These are phyloP conservation scores for Autographa gamma DNA, from an alignment of 2,888 invertebrate species.

Conservation along the genomic window DNA sequence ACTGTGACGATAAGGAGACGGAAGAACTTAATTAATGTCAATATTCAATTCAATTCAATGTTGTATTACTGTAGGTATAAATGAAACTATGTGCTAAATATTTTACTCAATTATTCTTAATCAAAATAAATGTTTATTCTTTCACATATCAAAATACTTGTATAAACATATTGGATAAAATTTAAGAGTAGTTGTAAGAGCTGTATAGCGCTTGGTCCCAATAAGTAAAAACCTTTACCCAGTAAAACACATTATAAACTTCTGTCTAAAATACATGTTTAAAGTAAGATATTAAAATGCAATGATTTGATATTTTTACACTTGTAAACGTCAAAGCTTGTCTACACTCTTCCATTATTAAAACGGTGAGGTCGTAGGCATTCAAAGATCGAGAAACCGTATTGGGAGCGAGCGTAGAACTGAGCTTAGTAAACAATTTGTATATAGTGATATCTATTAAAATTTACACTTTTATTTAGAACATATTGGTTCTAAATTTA, in stretches of 20 bases:
- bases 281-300: background rate
- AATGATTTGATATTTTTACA: background rate
- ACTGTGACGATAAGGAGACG: background rate
- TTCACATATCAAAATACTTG: slow-evolving; percentile 1
- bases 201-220: slow-evolving; percentile 6
- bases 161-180: background rate
- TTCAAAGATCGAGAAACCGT: background rate
- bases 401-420: slow-evolving; percentile 6
- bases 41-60: background rate
- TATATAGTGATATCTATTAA: background rate
- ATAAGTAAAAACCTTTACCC: background rate
- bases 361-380: background rate
- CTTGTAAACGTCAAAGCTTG: background rate
- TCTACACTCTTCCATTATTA: background rate
- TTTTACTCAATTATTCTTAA: background rate
- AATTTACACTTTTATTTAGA: slow-evolving; percentile 1
- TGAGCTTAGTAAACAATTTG: slow-evolving; percentile 3
- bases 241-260: background rate
- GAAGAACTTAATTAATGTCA: background rate
- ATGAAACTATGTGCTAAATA: background rate
- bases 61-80: background rate
- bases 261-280: background rate
- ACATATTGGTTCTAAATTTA: background rate
- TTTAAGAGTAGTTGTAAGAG: background rate
- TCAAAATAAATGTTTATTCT: background rate